Base-by-base conservation (phyloP, 2,113 vertebrate species). In the Trogon melanurus region DNA sequence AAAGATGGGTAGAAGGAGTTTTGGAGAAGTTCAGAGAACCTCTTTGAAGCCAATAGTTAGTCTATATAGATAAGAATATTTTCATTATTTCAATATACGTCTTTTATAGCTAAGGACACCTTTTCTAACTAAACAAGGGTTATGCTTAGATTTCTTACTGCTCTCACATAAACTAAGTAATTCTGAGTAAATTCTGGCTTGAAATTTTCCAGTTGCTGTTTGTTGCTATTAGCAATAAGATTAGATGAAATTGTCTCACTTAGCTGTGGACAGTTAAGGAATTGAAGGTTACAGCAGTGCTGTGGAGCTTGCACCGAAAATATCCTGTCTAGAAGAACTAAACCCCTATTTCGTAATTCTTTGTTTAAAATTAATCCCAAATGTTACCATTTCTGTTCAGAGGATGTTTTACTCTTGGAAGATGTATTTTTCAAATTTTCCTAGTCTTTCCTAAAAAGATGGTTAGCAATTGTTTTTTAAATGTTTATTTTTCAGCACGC, bases 1-100 rank as follows among this genome's bases (percentile, higher is more conserved):
- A 20, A 61, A 76, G 8, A 44, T 0, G 0, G 4, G 14, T 57
- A 50, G 34, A 66, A 81, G 8, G 12, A 3, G 4, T 10, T 60
- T 82, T 41, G 57, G 26, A 71, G 80, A 87, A 75, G 20, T 36
- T 88, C 25, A 67, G n/a, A 79, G 13, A 79, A 61, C 15, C 4
- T 79, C 45, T 69, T 13, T 5, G 7, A 86, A 61, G 11, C 41
- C 26, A 22, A 16, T 65, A 65, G 32, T 3, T 2, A 72, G 16
- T 20, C 29, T 57, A 48, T 53, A 50, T 51, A 60, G 36, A 5
- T 70, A 70, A 84, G 22, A 79, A 32, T 70, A 54, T 78, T 78
- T 73, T 87, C 6, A 12, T 75, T 81, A 79, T 70, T 90, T 93
- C 48, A 72, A 6, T 53, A 30, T 38, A 22, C 1, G 3, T 45